phyloP scores from a whole-genome alignment of 2,113 vertebrate genomes.

The Pantherophis guttatus region DNA sequence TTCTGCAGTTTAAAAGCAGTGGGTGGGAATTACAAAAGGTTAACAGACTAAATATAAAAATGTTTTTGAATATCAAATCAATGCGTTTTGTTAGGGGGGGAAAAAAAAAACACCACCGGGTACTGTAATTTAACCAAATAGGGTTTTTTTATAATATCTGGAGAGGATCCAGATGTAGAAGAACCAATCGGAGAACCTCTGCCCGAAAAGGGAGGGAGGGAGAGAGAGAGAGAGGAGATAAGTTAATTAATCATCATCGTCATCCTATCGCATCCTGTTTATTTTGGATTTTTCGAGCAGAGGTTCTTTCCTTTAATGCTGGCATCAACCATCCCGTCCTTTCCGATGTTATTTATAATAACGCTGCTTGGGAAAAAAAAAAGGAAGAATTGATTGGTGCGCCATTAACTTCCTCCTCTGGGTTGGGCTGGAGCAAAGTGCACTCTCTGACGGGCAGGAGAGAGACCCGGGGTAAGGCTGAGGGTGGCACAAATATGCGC shows the following conservation, averaged over 20 bases:
- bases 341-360: background rate
- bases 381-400: background rate
- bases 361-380: background rate
- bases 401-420: background rate
- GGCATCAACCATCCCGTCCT: background rate
- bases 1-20: conserved; percentile 60
- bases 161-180: conserved; percentile 57
- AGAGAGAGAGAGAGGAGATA: conserved; percentile 20
- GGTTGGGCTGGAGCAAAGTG: background rate
- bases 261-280: background rate
- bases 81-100: conserved; percentile 62
- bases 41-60: conserved; percentile 77
- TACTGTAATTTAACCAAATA: conserved; percentile 72
- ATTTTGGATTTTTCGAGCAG: background rate
- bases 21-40: conserved; percentile 75
- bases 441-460: background rate
- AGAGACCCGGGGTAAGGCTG: background rate
- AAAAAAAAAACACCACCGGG: conserved; percentile 45
- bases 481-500: background rate
- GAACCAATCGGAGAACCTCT: conserved; percentile 53
- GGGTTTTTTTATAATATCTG: conserved; percentile 61
- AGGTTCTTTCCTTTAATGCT: background rate
- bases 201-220: background rate
- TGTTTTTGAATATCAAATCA: conserved; percentile 74
- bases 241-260: conserved; percentile 17